A percentile compares a stretch with the other conserved stretches of the same genome.
Conservation (phyloP, 2,888 invertebrate genomes). For the Carterocephalus palaemon region DNA sequence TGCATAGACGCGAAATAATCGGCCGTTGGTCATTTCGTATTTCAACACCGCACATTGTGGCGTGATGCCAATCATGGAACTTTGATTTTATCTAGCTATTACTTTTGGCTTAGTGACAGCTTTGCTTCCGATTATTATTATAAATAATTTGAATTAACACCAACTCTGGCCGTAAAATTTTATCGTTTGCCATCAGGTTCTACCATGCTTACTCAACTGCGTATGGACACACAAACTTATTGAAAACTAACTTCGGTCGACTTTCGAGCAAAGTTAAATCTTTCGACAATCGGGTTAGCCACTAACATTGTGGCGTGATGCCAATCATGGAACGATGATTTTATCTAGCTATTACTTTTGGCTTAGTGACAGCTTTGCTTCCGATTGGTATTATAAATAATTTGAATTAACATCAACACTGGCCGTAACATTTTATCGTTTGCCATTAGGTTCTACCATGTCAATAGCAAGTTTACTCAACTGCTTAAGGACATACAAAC, state of each 20-base stretch:
- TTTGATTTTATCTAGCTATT: conserved; percentile 50
- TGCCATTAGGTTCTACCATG: background rate
- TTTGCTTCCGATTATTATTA: conserved; percentile 43
- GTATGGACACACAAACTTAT: too few species aligned
- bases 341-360: conserved; percentile 54
- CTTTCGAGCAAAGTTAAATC: too few species aligned
- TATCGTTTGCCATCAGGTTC: conserved; percentile 1
- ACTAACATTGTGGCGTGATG: conserved; percentile 36
- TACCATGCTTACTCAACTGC: too few species aligned
- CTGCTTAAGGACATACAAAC: too few species aligned
- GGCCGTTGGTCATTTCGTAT: conserved; percentile 29
- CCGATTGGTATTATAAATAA: conserved; percentile 41
- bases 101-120: conserved; percentile 56
- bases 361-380: conserved; percentile 50
- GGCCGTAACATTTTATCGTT: conserved; percentile 16
- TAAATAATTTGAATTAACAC: conserved; percentile 36
- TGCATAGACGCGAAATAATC: conserved; percentile 32
- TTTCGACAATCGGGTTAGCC: too few species aligned
- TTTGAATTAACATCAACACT: conserved; percentile 31
- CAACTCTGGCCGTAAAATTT: conserved; percentile 22
- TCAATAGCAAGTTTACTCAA: too few species aligned
- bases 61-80: conserved; percentile 36
- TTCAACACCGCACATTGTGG: conserved; percentile 34
- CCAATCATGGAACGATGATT: conserved; percentile 43
- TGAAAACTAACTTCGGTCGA: too few species aligned